A percentile compares a stretch with the other conserved stretches of the same genome.
Evolutionary conservation across 2,797 vertebrate genomes (phyloP).

Genomic region (Coilia nasus): DNA sequence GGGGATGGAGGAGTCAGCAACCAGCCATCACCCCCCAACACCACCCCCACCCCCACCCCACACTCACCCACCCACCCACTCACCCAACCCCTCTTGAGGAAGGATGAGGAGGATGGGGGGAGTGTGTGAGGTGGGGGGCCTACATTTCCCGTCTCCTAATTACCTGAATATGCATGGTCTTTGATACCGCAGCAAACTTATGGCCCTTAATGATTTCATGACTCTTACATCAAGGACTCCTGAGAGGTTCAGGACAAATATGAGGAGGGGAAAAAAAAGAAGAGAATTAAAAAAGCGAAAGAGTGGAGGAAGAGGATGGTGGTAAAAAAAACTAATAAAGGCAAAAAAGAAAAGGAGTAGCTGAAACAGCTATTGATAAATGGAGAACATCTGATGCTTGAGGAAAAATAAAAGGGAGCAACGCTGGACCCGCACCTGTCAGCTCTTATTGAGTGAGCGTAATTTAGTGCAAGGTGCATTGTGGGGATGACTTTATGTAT

Average conservation of each 20-base stretch:
- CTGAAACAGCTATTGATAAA: conserved; percentile 55
- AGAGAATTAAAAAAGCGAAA: conserved; percentile 42
- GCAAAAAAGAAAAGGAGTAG: background rate
- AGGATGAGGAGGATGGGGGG: background rate
- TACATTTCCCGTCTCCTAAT: background rate
- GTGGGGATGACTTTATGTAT: conserved; percentile 64
- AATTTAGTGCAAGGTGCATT: conserved; percentile 67
- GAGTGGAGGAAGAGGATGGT: conserved; percentile 43
- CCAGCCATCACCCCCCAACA: background rate
- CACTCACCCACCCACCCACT: no score
- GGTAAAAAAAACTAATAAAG: conserved; percentile 29
- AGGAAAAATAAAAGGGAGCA: conserved; percentile 72
- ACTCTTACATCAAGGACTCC: conserved; percentile 31
- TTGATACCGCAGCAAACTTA: conserved; percentile 42
- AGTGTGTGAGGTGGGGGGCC: background rate
- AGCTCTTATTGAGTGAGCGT: conserved; percentile 70
- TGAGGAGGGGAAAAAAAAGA: conserved; percentile 31
- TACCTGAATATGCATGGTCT: conserved; percentile 32
- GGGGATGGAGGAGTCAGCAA: background rate
- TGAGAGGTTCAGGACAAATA: conserved; percentile 32
- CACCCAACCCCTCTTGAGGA: no score
- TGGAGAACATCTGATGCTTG: conserved; percentile 70
- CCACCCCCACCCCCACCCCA: no score
- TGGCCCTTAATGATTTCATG: conserved; percentile 47
- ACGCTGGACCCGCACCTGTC: conserved; percentile 74